phyloP scores from a whole-genome alignment of 2,888 invertebrate species.

The Ophion ventricosus region DNA sequence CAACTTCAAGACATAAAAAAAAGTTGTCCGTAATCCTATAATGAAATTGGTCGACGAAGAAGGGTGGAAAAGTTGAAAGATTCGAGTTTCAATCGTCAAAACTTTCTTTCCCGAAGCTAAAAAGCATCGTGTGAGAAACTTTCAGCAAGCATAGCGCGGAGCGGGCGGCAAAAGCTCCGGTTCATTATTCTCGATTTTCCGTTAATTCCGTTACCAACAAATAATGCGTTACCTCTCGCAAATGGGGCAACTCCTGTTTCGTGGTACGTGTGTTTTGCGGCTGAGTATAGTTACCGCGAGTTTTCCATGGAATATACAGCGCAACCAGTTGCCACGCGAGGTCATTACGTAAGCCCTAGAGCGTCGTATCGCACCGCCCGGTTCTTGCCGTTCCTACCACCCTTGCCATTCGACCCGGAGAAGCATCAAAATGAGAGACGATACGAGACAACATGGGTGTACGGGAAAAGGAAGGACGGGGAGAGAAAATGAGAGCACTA shows the following conservation, averaged over 20 bases:
- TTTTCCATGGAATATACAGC: slow-evolving; percentile 7
- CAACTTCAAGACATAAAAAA: neutral
- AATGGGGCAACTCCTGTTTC: slow-evolving; percentile 18
- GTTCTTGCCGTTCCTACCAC: slow-evolving; percentile 7
- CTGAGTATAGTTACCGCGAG: slow-evolving; percentile 11
- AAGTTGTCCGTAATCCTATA: neutral
- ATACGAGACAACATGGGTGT: slow-evolving; percentile 12
- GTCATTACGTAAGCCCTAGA: slow-evolving; percentile 37
- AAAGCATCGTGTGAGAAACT: slow-evolving; percentile 3
- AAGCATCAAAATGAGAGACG: slow-evolving; percentile 8
- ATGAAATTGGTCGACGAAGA: neutral
- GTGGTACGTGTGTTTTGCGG: slow-evolving; percentile 36
- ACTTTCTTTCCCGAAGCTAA: neutral
- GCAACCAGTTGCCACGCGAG: slow-evolving; percentile 1
- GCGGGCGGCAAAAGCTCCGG: slow-evolving; percentile 1
- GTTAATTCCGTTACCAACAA: slow-evolving; percentile 37
- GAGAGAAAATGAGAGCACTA: neutral
- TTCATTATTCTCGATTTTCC: slow-evolving; percentile 48
- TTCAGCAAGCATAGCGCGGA: neutral
- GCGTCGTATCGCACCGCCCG: slow-evolving; percentile 30
- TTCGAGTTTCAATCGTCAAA: slow-evolving; percentile 19
- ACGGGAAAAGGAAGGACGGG: neutral
- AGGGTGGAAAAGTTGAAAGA: slow-evolving; percentile 3
- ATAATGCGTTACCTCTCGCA: slow-evolving; percentile 30
- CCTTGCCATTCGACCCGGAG: neutral